phyloP scores from a whole-genome alignment of 1,140 invertebrate species.

The Gryllus bimaculatus region DNA sequence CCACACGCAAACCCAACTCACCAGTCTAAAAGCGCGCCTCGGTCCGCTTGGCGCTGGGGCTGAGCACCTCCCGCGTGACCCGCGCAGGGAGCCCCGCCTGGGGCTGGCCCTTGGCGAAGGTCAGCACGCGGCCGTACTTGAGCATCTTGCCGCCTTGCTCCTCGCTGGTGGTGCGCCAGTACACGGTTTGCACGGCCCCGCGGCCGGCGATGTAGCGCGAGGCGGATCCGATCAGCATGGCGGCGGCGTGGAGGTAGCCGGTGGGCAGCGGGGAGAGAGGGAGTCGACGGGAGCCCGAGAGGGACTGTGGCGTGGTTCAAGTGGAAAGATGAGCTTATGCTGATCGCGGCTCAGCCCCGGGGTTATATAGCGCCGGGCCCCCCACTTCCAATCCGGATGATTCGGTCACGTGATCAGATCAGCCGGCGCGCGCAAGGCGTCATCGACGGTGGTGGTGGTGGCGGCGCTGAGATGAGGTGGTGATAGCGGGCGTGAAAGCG shows the following conservation, averaged over 20 bases:
- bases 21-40: not conserved
- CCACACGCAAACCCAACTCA: not conserved
- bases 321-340: too few species aligned
- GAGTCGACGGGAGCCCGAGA: too few species aligned
- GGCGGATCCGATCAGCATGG: constrained; percentile 41
- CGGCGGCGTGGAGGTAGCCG: not conserved
- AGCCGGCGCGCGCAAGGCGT: too few species aligned
- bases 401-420: too few species aligned
- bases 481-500: too few species aligned
- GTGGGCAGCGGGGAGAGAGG: not conserved
- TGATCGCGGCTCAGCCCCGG: too few species aligned
- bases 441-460: too few species aligned
- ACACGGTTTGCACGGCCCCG: constrained; percentile 58
- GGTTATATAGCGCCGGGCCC: too few species aligned
- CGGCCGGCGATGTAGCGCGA: constrained; percentile 56
- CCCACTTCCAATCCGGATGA: too few species aligned
- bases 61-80: not conserved
- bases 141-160: constrained; percentile 46
- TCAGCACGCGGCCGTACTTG: constrained; percentile 16
- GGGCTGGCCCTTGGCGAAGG: not conserved
- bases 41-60: not conserved
- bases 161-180: constrained; percentile 48
- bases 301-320: too few species aligned
- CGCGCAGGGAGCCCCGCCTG: not conserved
- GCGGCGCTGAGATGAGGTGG: too few species aligned